Conservation (phyloP, 2,797 vertebrate species). For the Myotis findleyi region DNA sequence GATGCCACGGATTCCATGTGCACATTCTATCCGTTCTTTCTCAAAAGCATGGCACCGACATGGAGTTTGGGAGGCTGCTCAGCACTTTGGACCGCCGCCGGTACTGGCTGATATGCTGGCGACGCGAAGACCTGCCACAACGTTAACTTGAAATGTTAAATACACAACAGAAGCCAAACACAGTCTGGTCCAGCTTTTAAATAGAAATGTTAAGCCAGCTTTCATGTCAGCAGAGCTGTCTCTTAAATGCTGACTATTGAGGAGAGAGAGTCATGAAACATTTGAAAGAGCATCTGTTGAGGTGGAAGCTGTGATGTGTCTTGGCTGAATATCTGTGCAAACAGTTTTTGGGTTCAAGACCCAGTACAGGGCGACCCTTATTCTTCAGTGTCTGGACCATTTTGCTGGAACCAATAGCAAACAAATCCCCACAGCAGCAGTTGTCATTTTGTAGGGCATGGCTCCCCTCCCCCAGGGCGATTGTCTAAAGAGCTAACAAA, state of each 20-base stretch:
- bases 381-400: slow-evolving; percentile 42
- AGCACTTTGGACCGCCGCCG: neutral
- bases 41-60: neutral
- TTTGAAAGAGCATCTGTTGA: slow-evolving; percentile 53
- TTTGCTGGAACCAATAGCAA: slow-evolving; percentile 59
- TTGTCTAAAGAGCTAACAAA: neutral
- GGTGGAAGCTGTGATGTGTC: slow-evolving; percentile 40
- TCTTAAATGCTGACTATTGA: slow-evolving; percentile 5
- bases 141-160: slow-evolving; percentile 56
- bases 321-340: slow-evolving; percentile 41
- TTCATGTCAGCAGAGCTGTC: slow-evolving; percentile 30
- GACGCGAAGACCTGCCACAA: slow-evolving; percentile 17
- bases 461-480: neutral
- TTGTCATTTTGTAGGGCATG: slow-evolving; percentile 37
- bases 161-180: slow-evolving; percentile 45
- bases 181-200: slow-evolving; percentile 64
- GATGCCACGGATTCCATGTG: neutral
- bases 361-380: slow-evolving; percentile 21
- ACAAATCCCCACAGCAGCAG: neutral
- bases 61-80: neutral
- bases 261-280: slow-evolving; percentile 15
- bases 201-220: slow-evolving; percentile 12
- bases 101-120: fast-evolving
- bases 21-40: neutral
- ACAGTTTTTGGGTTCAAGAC: slow-evolving; percentile 58